Evolutionary conservation across 1,140 invertebrate genomes (phyloP), one percentile per base, ranked within the genome.

Genomic region (Leptonema lineaticorne): DNA sequence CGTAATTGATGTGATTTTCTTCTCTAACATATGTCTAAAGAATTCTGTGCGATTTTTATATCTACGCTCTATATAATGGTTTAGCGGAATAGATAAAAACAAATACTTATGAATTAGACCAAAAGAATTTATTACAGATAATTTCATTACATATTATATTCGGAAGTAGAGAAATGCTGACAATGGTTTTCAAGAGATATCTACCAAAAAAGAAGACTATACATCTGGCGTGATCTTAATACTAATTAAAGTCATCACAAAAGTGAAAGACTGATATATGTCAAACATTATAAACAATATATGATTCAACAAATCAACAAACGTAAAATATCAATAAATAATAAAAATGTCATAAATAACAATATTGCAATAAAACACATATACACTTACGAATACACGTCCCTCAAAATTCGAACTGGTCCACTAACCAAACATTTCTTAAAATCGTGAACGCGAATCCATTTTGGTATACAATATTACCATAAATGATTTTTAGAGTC

Each of bases 61-160:
- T n/a, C n/a, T n/a, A n/a, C n/a, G n/a, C n/a, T n/a, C n/a, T n/a
- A n/a, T n/a, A n/a, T n/a, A n/a, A n/a, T n/a, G n/a, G n/a, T n/a
- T n/a, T n/a, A n/a, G n/a, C n/a, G n/a, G n/a, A n/a, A n/a, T n/a
- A n/a, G n/a, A n/a, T n/a, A n/a, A n/a, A n/a, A n/a, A n/a, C n/a
- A 62, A 59, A 64, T 18, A 68, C 26, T 63, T 22, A 5, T 28
- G 1, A 26, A 48, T 53, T 71, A 72, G 71, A 72, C 71, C 71
- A 72, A 72, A 72, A 68, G 71, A 72, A 72, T 72, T 72, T 72
- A 72, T 73, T 73, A 73, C 71, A 73, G 68, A 72, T 68, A 73
- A 73, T 73, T 69, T 73, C 65, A 73, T 73, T 73, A 73, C 68
- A 73, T 73, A 72, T 72, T 65, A 73, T 73, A 68, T 69, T 73